Percentiles rank a stretch among this genome's conserved stretches.
phyloP scores from a whole-genome alignment of 2,888 invertebrate species.

The Spilosoma lubricipeda region DNA sequence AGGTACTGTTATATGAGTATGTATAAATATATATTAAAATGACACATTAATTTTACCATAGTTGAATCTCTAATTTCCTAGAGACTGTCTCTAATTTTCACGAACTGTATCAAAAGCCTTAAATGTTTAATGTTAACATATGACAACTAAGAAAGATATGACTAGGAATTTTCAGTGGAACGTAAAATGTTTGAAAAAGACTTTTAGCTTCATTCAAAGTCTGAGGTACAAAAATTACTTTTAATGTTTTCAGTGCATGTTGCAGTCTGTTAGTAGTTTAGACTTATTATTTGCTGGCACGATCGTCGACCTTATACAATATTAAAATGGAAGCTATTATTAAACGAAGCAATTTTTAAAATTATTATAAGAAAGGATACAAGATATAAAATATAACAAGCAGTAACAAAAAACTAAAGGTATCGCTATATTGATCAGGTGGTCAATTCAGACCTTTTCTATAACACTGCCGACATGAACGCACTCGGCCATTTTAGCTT shows the following conservation, averaged over 20 bases:
- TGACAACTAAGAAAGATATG: not conserved
- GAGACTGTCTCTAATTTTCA: not conserved
- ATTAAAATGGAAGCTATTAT: not conserved
- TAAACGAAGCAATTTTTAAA: not conserved
- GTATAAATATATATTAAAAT: not conserved
- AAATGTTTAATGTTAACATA: not conserved
- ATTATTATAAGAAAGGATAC: not conserved
- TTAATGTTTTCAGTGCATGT: not conserved
- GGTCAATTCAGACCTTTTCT: not conserved
- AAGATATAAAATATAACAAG: not conserved
- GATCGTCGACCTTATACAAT: not conserved
- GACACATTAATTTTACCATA: not conserved
- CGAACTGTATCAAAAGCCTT: not conserved
- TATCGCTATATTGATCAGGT: not conserved
- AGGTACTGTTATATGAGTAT: not conserved
- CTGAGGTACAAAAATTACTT: not conserved
- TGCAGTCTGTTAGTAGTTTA: not conserved
- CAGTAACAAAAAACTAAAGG: fast-evolving
- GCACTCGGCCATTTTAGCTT: not conserved
- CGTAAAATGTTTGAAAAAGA: not conserved
- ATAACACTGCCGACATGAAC: not conserved
- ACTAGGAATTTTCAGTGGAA: not conserved
- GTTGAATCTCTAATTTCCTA: not conserved
- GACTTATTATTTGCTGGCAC: not conserved
- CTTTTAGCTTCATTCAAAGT: not conserved